Base-by-base conservation (phyloP, 1,140 invertebrate species). In the Tetragonula clypearis region DNA sequence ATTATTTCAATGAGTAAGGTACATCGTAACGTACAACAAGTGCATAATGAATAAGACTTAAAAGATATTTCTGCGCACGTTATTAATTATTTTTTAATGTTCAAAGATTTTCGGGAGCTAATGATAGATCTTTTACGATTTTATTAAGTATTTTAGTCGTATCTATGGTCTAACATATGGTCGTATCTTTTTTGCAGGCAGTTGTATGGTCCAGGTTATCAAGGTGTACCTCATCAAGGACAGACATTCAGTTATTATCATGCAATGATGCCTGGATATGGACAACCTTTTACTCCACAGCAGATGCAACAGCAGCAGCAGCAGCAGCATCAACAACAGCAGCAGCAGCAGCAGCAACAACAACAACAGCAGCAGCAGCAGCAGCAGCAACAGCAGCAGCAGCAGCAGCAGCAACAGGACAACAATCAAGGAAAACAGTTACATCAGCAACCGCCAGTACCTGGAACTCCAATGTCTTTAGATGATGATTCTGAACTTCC, bases 401-500 rank as follows among this genome's bases (percentile, higher is more conserved):
- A 81, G 0, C 90, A 89, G 1, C 94, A 93, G 0, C 92, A 91
- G 21, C 88, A 90, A 49, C 86, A 92, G 72, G 92, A 93, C 19
- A 91, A 90, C 19, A 92, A 92, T 71, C 92, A 92, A 86, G 88
- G 83, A 8, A 93, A 95, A 68, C 91, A 93, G 35, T 72, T 85
- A 15, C 90, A 92, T 69, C 93, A 93, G 49, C 92, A 93, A 26
- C 93, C 92, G 68, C 91, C 93, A n/a, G 86, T 92, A 55, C 92
- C 93, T 79, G 93, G 90, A 53, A 94, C 92, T 65, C 92, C 94
- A 17, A 94, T 94, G 88, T 90, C 92, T 56, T 90, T 95, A 49
- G 94, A 94, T 69, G 94, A 94, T 80, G 94, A 95, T 81, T 93
- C 94, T 55, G 94, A 95, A 82, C 93, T 95, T 84, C 94, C 94